These are phyloP conservation scores for Zosterops pallidus DNA, from an alignment of 2,113 vertebrate genomes.

Conservation along the genomic window DNA sequence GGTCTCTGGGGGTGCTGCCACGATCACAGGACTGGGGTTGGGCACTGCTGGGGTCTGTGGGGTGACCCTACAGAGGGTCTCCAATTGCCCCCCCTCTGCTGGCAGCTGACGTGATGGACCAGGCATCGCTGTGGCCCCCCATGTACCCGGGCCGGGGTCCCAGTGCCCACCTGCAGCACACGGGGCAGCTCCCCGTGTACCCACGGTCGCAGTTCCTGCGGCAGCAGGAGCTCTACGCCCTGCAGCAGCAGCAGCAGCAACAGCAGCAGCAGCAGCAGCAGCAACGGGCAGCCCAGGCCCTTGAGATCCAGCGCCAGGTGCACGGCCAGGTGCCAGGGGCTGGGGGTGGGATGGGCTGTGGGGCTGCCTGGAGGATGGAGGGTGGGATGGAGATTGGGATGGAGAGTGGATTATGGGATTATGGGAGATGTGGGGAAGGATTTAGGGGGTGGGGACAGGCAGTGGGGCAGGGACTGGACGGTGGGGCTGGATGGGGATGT, in stretches of 20 bases:
- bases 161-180: constrained; percentile 91
- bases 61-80: background rate
- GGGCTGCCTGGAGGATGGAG: background rate
- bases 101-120: constrained; percentile 93
- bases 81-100: background rate
- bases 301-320: constrained; percentile 72
- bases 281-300: constrained; percentile 77
- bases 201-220: constrained; percentile 91
- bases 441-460: too few relatives aligned
- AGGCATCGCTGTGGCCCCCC: constrained; percentile 93
- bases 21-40: accelerated
- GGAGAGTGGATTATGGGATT: background rate
- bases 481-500: too few relatives aligned
- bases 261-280: background rate
- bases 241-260: constrained; percentile 74
- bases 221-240: constrained; percentile 92
- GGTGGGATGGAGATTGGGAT: too few relatives aligned
- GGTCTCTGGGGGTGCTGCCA: background rate
- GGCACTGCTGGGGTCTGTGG: background rate
- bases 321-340: too few relatives aligned
- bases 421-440: background rate
- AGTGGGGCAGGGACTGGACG: too few relatives aligned
- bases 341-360: background rate
- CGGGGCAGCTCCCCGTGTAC: constrained; percentile 87
- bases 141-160: constrained; percentile 90